These are phyloP conservation scores for Isoperla grammatica DNA, from an alignment of 2,888 invertebrate species.

Conservation along the genomic window DNA sequence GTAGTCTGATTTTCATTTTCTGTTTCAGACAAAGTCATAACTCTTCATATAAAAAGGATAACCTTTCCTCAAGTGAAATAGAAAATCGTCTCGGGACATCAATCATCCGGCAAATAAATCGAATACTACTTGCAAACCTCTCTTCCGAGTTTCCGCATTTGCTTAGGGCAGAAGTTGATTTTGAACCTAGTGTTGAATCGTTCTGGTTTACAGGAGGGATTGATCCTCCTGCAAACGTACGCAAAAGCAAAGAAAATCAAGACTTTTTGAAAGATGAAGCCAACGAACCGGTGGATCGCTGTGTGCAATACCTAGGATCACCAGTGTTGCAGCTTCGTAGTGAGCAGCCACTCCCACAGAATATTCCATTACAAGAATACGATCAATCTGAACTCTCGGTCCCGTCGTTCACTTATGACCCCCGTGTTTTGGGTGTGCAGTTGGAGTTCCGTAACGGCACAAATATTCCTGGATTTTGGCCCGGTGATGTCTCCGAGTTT, in stretches of 20 bases:
- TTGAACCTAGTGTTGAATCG: conserved; percentile 73
- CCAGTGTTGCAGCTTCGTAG: conserved; percentile 67
- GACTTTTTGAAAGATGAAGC: conserved; percentile 24
- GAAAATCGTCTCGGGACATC: conserved; percentile 43
- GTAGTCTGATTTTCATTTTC: too few species aligned
- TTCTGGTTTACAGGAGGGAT: conserved; percentile 81
- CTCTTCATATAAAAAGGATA: conserved; percentile 21
- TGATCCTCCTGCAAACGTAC: conserved; percentile 48
- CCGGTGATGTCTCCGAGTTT: conserved; percentile 71
- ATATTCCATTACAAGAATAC: conserved; percentile 51
- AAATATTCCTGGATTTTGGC: conserved; percentile 81
- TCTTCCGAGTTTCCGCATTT: conserved; percentile 57
- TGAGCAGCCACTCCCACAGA: conserved; percentile 59
- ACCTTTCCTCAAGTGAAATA: conserved; percentile 7
- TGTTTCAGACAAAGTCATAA: background rate
- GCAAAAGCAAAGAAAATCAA: conserved; percentile 27
- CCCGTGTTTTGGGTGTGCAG: conserved; percentile 55
- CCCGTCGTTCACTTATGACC: conserved; percentile 54
- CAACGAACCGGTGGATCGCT: conserved; percentile 56
- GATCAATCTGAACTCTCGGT: conserved; percentile 53
- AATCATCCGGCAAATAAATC: conserved; percentile 63
- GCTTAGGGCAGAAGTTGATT: conserved; percentile 54
- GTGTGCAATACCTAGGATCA: conserved; percentile 63
- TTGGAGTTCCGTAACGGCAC: conserved; percentile 57
- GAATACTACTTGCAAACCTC: conserved; percentile 57